Conservation (phyloP, 2,888 invertebrate genomes). For the Schizaphis graminum region DNA sequence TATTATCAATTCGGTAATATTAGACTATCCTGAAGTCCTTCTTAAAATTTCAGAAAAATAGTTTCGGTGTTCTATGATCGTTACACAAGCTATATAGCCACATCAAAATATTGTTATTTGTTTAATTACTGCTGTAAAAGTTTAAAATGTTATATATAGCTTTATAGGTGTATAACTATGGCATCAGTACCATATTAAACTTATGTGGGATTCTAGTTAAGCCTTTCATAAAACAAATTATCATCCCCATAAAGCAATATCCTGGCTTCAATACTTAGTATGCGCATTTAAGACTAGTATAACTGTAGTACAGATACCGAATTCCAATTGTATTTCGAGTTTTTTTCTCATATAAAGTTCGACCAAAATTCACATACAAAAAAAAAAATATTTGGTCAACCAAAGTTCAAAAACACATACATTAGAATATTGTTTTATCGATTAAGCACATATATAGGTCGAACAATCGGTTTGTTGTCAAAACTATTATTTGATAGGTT, state of each 20-base stretch:
- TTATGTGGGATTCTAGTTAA: not conserved
- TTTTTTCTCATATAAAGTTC: not conserved
- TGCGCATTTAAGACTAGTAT: not conserved
- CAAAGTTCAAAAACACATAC: not conserved
- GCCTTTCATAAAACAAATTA: not conserved
- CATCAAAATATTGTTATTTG: not conserved
- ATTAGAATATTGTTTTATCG: not conserved
- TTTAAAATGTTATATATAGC: not conserved
- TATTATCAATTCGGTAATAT: not conserved
- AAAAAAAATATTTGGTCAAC: not conserved
- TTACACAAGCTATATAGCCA: not conserved
- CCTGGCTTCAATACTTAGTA: not conserved
- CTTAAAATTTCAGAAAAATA: not conserved
- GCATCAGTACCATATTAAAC: not conserved
- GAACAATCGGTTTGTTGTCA: not conserved
- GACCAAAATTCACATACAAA: not conserved
- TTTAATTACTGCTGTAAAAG: not conserved
- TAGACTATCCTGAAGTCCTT: not conserved
- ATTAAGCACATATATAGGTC: not conserved
- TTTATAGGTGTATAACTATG: not conserved
- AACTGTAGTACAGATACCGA: not conserved
- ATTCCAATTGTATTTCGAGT: not conserved
- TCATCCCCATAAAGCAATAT: not conserved
- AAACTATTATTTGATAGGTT: not conserved
- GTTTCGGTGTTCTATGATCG: not conserved